phyloP scores from a whole-genome alignment of 2,113 vertebrate species.

The Myodes glareolus region DNA sequence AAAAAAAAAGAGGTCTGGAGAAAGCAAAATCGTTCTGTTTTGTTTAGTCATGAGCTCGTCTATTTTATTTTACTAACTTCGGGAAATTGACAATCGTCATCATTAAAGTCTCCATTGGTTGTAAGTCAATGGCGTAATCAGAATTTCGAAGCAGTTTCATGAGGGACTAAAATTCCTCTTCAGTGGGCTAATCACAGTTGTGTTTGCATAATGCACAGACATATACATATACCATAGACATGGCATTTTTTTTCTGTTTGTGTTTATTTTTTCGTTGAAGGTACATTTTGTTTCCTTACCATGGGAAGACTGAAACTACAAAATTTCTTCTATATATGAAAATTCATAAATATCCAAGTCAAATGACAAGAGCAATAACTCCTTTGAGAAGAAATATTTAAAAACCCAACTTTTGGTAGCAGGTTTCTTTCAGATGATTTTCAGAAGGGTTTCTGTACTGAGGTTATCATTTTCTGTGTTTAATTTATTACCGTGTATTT shows the following conservation, averaged over 20 bases:
- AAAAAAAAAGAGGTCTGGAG: background rate
- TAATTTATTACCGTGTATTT: slow-evolving; percentile 28
- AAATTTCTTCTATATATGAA: slow-evolving; percentile 39
- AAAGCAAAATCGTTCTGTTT: background rate
- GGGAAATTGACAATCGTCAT: background rate
- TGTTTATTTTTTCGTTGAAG: slow-evolving; percentile 36
- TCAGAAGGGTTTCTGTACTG: background rate
- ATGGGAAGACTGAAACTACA: slow-evolving; percentile 2
- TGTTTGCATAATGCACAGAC: background rate
- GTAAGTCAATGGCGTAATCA: background rate
- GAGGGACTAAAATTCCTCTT: background rate
- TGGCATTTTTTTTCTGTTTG: background rate
- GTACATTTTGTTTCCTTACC: slow-evolving; percentile 36
- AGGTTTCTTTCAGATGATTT: slow-evolving; percentile 38
- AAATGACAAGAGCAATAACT: slow-evolving; percentile 31
- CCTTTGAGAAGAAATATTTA: slow-evolving; percentile 27
- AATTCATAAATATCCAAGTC: slow-evolving; percentile 34
- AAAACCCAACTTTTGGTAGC: slow-evolving; percentile 24
- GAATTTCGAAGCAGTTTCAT: slow-evolving; percentile 24
- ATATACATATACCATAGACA: background rate
- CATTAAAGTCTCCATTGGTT: background rate
- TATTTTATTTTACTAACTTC: background rate
- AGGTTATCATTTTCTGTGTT: slow-evolving; percentile 32
- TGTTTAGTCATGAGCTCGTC: background rate
- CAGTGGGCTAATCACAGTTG: background rate